Evolutionary conservation across 2,888 invertebrate species (phyloP), one percentile per base, ranked within the genome.

Genomic region (Andrena camellia): DNA sequence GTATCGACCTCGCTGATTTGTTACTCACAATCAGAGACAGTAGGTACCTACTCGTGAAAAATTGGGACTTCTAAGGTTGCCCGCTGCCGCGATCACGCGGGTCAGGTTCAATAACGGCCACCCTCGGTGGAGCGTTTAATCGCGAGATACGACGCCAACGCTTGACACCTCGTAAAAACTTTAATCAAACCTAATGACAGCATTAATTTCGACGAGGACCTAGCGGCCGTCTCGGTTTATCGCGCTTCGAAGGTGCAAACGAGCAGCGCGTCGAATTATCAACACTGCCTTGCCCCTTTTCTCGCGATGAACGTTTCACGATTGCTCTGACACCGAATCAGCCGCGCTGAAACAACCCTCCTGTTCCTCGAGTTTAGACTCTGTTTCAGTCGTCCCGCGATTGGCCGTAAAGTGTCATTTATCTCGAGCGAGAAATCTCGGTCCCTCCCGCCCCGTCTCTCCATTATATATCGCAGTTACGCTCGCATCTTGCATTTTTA

Each of bases 141-240:
- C 88, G 88, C 85, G 86, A 84, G 84, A 86, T 79, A 74, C 82
- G 83, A 87, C 80, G 85, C 85, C 81, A 64, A 59, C 83, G 83
- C 88, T 90, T 89, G 91, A 91, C 90, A 91, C 88, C 89, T 87
- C 87, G 81, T 91, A 90, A 91, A 91, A 91, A 90, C 79, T 91
- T 91, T 91, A 90, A 91, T 91, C 90, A 91, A 88, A 87, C 86
- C 86, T 86, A 90, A 91, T 86, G 86, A 85, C 79, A 74, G 78
- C 83, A 70, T 85, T 85, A 84, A 86, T 89, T 87, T 79, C 71
- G 76, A 76, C 62, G 68, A 23, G 64, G 52, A 67, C 64, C 79
- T 72, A 83, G 69, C 81, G 77, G 77, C 67, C 77, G 78, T 81
- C 83, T 62, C 73, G 82, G 74, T 89, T 90, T 88, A 90, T 88